Evolutionary conservation across 2,113 vertebrate genomes (phyloP).

Genomic region (western clawed frog (Xenopus tropicalis)): UCB_Xtro_10.0 CM004452.2:8065001-8065500

Average conservation of each 20-base stretch:
- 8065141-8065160: no score
- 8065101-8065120: background rate
- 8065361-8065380: conserved; percentile 54
- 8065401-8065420: conserved; percentile 52
- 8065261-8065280: conserved; percentile 28
- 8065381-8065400: conserved; percentile 52
- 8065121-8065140: no score
- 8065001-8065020: no score
- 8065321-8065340: conserved; percentile 49
- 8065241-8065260: no score
- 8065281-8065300: conserved; percentile 56
- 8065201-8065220: no score
- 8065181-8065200: no score
- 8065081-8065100: no score
- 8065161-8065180: no score
- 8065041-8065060: no score
- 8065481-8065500: conserved; percentile 66
- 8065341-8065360: conserved; percentile 52
- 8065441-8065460: conserved; percentile 68
- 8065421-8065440: conserved; percentile 56
- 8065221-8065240: no score
- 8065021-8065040: no score
- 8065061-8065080: no score
- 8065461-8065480: conserved; percentile 66
- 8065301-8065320: conserved; percentile 54